These are phyloP conservation scores for Eupithecia exiguata DNA, from an alignment of 2,888 invertebrate genomes.

Conservation along the genomic window DNA sequence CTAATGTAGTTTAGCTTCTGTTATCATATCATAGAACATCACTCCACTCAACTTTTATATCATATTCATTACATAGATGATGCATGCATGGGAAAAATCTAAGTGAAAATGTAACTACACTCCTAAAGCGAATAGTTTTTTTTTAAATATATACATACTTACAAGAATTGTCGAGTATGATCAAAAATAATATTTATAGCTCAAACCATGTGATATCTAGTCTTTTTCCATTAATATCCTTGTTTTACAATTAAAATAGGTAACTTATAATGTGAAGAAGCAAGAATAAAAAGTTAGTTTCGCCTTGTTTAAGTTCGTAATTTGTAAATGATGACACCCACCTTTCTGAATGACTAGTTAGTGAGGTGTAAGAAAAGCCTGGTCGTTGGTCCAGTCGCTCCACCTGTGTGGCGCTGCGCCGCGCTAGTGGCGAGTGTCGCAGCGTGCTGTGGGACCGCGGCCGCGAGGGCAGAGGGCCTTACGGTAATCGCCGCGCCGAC, in stretches of 20 bases:
- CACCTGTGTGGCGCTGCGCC: background rate
- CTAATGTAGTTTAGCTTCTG: constrained; percentile 47
- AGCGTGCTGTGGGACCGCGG: background rate
- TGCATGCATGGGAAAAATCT: constrained; percentile 22
- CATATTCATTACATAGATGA: constrained; percentile 22
- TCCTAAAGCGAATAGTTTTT: constrained; percentile 39
- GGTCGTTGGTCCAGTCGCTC: constrained; percentile 15
- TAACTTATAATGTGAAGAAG: constrained; percentile 30
- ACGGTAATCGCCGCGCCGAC: too few species aligned
- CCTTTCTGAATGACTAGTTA: constrained; percentile 19
- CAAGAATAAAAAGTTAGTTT: constrained; percentile 28
- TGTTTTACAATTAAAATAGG: constrained; percentile 47
- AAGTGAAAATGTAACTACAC: constrained; percentile 53
- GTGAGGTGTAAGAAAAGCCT: constrained; percentile 15
- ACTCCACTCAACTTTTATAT: constrained; percentile 40
- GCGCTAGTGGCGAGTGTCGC: too few species aligned
- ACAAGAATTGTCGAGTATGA: constrained; percentile 58
- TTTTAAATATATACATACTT: constrained; percentile 44
- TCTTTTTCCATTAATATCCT: constrained; percentile 73
- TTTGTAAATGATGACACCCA: constrained; percentile 16
- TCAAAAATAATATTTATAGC: constrained; percentile 69
- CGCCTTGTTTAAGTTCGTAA: constrained; percentile 25
- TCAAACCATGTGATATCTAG: constrained; percentile 84
- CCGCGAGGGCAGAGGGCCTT: too few species aligned
- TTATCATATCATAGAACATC: constrained; percentile 53